These are phyloP conservation scores for Glossophaga mutica DNA, from an alignment of 2,797 vertebrate species.

Conservation along the genomic window DNA sequence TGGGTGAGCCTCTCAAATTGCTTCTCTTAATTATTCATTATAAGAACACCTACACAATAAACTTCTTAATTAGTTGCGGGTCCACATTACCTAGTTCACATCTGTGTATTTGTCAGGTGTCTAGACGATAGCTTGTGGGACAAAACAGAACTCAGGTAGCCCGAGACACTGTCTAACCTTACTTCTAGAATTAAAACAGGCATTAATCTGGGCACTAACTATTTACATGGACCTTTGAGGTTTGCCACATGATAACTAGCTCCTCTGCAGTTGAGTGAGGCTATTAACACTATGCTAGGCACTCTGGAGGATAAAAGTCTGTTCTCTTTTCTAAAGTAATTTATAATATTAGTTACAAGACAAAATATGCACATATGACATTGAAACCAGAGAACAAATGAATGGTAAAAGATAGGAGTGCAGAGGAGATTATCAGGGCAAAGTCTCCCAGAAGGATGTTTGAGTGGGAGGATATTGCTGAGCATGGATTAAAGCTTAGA, in stretches of 20 bases:
- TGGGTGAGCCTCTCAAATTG: neutral
- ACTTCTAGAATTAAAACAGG: neutral
- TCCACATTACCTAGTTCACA: constrained; percentile 17
- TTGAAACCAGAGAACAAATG: neutral
- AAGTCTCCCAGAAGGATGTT: neutral
- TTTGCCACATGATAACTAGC: neutral
- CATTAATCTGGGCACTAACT: neutral
- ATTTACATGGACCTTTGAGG: neutral
- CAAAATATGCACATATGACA: neutral
- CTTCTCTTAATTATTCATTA: neutral
- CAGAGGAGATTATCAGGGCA: neutral
- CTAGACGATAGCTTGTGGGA: constrained; percentile 53
- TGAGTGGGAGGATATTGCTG: neutral
- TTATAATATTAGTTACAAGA: neutral
- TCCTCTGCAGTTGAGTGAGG: neutral
- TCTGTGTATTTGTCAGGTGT: neutral
- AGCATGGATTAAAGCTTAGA: neutral
- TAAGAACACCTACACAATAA: neutral
- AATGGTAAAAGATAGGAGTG: neutral
- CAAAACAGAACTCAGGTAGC: constrained; percentile 31
- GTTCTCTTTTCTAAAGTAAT: neutral
- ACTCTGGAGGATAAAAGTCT: neutral
- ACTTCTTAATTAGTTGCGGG: constrained; percentile 38
- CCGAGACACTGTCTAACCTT: neutral
- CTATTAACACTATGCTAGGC: neutral